Evolutionary conservation across 1,140 invertebrate species (phyloP), one percentile per base, ranked within the genome.

Genomic region (Copidosoma floridanum): DNA sequence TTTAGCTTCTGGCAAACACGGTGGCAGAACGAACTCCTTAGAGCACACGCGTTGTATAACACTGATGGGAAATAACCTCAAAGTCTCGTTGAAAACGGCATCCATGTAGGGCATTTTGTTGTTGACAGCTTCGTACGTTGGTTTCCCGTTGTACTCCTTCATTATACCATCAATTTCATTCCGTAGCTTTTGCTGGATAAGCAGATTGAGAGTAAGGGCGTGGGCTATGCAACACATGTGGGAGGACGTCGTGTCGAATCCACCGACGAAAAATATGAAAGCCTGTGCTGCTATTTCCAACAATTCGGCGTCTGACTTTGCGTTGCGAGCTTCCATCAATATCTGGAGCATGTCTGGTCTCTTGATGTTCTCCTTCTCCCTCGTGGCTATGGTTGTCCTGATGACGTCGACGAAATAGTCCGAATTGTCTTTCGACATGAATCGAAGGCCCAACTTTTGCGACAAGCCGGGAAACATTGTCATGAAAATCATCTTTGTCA

Each of bases 161-260:
- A 69, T 47, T 14, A 75, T 63, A 35, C 73, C 62, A 16, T 81
- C 71, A 21, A 89, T 82, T 74, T 89, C 87, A 40, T 82, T 72
- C 47, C 78, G 79, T 2, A 89, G 65, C 3, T 55, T 43, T 7
- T 43, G n/a, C 14, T 55, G 53, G 0, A 55, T 44, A 14, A 44
- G 11, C 10, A 26, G 40, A 20, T 44, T 43, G 6, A 44, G 16
- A 10, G 53, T 41, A 0, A 55, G 18, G 6, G 43, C 53, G 18
- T 55, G 40, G 11, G 18, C 23, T 5, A 55, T 32, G 6, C 85
- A 63, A 86, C 77, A 72, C 32, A 87, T 71, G 0, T 82, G 66
- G 10, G 77, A 76, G 1, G 84, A 77, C 0, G 84, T 82, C 0
- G 87, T 87, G 41, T 88, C 85, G 55, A 84, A 88, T 0, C 40